Conservation (phyloP, 2,888 invertebrate species). For the Brenthis daphne region DNA sequence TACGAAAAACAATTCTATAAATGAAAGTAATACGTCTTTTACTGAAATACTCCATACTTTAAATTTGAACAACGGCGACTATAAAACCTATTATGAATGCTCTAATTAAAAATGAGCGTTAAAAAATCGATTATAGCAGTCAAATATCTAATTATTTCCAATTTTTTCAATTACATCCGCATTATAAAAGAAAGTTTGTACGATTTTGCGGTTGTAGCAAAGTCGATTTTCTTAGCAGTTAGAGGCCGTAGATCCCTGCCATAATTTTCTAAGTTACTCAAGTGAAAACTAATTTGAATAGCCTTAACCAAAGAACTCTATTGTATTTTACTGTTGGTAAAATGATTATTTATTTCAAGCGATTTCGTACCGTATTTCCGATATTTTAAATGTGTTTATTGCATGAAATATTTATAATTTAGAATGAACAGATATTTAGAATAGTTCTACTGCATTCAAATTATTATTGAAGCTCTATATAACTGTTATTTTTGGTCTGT, state of each 20-base stretch:
- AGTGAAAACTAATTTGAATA: constrained; percentile 65
- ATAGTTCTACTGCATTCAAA: constrained; percentile 2
- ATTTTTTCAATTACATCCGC: neutral
- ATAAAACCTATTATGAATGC: too few species aligned
- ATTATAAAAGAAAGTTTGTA: constrained; percentile 1
- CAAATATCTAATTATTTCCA: constrained; percentile 10
- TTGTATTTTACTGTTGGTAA: constrained; percentile 42
- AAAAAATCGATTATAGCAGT: constrained; percentile 4
- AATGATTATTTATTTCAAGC: neutral
- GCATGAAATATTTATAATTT: neutral
- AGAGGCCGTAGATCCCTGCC: constrained; percentile 35
- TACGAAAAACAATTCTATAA: too few species aligned
- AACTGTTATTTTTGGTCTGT: neutral
- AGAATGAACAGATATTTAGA: neutral
- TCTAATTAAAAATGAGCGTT: constrained; percentile 1
- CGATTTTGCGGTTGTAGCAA: constrained; percentile 2
- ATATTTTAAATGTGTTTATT: neutral
- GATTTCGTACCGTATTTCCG: constrained; percentile 1
- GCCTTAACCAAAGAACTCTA: constrained; percentile 39
- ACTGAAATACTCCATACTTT: too few species aligned
- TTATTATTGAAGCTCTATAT: constrained; percentile 11
- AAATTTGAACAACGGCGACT: too few species aligned
- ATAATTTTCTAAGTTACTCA: constrained; percentile 55
- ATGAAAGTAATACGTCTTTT: too few species aligned
- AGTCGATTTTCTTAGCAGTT: constrained; percentile 29